Evolutionary conservation across 2,888 invertebrate genomes (phyloP).

Genomic region (Cephus rjabovi): DNA sequence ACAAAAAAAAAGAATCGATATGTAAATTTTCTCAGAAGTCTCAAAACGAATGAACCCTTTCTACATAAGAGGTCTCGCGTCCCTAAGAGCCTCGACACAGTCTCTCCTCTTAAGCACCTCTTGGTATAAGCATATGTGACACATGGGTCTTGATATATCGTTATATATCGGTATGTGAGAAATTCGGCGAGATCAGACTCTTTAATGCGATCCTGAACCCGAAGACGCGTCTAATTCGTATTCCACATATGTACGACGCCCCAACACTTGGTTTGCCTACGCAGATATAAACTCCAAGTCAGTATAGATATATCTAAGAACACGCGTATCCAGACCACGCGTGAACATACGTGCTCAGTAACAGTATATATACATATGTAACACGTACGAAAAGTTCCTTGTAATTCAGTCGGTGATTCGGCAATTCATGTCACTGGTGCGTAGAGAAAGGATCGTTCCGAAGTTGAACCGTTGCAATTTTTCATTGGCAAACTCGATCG

Average conservation of each 20-base stretch:
- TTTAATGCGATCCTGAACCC: neutral
- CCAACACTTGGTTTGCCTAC: neutral
- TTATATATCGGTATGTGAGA: neutral
- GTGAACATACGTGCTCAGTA: neutral
- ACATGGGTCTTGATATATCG: neutral
- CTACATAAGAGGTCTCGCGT: neutral
- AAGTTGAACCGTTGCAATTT: neutral
- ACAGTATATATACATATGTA: neutral
- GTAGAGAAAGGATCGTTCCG: neutral
- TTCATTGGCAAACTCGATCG: neutral
- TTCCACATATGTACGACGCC: neutral
- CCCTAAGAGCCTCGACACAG: neutral
- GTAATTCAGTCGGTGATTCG: neutral
- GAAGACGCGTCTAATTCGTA: neutral
- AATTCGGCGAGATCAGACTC: neutral
- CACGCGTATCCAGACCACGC: neutral
- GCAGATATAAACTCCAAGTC: neutral
- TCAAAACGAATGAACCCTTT: neutral
- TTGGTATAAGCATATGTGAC: neutral
- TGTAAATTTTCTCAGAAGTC: neutral
- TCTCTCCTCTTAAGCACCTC: neutral
- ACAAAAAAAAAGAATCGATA: neutral
- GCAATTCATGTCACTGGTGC: neutral
- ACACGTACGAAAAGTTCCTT: neutral
- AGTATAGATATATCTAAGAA: neutral